Evolutionary conservation across 2,797 vertebrate species (phyloP), one percentile per base, ranked within the genome.

Genomic region (Scyliorhinus canicula): DNA sequence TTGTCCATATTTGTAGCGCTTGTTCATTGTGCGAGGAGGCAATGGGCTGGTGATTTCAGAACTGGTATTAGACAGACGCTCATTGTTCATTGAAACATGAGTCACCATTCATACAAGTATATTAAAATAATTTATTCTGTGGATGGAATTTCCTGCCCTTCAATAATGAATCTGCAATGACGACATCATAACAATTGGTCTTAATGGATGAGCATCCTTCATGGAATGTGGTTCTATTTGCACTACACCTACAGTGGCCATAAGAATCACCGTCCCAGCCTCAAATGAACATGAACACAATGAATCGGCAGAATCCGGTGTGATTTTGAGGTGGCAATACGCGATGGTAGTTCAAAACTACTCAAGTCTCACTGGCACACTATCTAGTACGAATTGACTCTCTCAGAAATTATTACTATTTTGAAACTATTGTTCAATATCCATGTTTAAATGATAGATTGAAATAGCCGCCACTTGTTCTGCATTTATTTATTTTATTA

Each of bases 121-220:
- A 90, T 90, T 90, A 57, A 90, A 60, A 90, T 90, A 35, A 90
- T 63, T 90, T 90, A 91, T 91, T 44, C 44, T 44, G 88, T 44
- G 24, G 3, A 21, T 24, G 60, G 57, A 91, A 65, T 9, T 91
- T 91, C 88, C 88, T 65, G 88, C 88, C 1, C 21, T 91, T 91
- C 88, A 63, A 44, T 9, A 40, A 91, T 91, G 24, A 26, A 28
- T 4, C 63, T 65, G 60, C 4, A 9, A 40, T 40, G 44, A 9
- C 40, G n/a, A 91, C 60, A 44, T 19, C 35, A 60, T 2, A 91
- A 26, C 2, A 44, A 44, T 4, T 91, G n/a, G 65, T 65, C 88
- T 44, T 44, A 21, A 44, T 65, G 8, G 24, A 65, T 11, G 19
- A 65, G 26, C 35, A 40, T 44, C 60, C 44, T 44, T 40, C 7